phyloP scores from a whole-genome alignment of 2,888 invertebrate genomes.

The Eupelmus urozonus region DNA sequence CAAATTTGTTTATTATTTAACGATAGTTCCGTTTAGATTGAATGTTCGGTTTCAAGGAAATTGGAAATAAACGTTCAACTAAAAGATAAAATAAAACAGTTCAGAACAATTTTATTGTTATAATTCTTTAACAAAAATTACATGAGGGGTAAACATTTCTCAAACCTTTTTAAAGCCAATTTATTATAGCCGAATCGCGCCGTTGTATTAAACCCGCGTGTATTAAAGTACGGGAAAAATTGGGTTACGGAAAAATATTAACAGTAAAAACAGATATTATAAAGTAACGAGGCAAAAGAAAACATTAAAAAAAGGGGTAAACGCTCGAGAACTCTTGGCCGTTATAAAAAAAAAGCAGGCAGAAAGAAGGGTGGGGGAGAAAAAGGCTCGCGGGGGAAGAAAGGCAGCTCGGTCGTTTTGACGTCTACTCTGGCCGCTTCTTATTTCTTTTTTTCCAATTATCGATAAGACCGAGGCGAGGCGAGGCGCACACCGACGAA shows the following conservation, averaged over 20 bases:
- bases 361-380: background rate
- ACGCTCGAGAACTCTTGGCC: conserved; percentile 7
- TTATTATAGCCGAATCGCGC: background rate
- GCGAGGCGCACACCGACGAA: background rate
- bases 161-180: background rate
- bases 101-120: too few species aligned
- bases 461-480: conserved; percentile 70
- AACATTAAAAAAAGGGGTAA: background rate
- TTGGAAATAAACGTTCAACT: too few species aligned
- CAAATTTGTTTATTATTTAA: too few species aligned
- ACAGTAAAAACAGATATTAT: background rate
- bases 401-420: conserved; percentile 52
- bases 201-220: too few species aligned
- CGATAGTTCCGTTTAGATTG: too few species aligned
- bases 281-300: conserved; percentile 51
- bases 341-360: background rate
- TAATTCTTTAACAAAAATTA: too few species aligned
- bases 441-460: conserved; percentile 70
- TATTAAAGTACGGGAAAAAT: too few species aligned
- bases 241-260: background rate
- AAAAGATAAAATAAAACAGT: too few species aligned
- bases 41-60: too few species aligned
- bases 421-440: conserved; percentile 61
- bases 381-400: background rate
- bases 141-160: too few species aligned